Conservation (phyloP, 2,113 vertebrate genomes). For the Columbina picui region DNA sequence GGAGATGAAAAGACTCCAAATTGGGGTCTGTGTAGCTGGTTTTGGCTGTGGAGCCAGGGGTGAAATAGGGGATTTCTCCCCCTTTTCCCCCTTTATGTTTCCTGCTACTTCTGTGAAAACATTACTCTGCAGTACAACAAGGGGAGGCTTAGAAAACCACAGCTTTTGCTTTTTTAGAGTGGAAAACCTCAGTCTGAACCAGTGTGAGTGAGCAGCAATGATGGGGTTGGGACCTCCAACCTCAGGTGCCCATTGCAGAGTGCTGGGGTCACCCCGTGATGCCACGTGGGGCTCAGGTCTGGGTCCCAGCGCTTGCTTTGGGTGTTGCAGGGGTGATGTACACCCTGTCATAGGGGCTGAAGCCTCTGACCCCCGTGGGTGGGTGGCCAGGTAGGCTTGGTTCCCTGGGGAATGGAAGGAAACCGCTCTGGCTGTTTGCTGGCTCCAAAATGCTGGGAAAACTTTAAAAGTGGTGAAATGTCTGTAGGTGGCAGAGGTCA, state of each 20-base stretch:
- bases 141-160: background rate
- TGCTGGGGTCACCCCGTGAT: rapidly evolving
- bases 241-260: rapidly evolving
- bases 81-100: background rate
- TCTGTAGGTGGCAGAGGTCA: background rate
- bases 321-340: background rate
- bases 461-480: background rate
- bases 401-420: background rate
- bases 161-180: background rate
- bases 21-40: background rate
- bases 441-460: slow-evolving; percentile 4
- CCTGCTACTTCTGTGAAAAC: background rate
- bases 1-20: background rate
- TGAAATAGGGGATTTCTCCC: background rate
- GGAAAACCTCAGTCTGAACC: background rate
- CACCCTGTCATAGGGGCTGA: background rate
- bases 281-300: background rate
- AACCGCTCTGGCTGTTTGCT: background rate
- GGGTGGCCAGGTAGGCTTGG: rapidly evolving
- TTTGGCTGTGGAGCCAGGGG: background rate
- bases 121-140: background rate
- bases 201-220: rapidly evolving
- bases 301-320: background rate
- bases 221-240: background rate
- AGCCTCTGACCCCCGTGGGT: background rate